Percentiles rank a stretch among this genome's conserved stretches.
Conservation (phyloP, 2,797 vertebrate species). For the Alauda arvensis region DNA sequence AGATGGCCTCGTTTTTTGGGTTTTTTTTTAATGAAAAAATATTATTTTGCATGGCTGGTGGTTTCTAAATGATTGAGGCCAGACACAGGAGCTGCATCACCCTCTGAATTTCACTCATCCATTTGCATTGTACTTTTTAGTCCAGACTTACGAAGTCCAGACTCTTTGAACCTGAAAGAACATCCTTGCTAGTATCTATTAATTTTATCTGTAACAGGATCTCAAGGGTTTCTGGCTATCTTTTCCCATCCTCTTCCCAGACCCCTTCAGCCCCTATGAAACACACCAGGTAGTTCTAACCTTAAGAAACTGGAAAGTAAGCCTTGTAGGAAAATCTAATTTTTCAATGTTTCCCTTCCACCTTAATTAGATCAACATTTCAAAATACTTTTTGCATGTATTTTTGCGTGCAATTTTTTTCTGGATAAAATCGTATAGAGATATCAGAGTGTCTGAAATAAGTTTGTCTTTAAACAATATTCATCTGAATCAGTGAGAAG, state of each 20-base stretch:
- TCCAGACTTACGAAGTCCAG: not conserved
- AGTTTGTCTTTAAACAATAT: not conserved
- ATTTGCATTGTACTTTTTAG: not conserved
- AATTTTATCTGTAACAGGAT: not conserved
- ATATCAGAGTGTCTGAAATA: not conserved
- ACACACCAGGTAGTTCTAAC: not conserved
- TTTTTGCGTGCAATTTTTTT: not conserved
- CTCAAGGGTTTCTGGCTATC: not conserved
- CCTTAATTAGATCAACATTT: not conserved
- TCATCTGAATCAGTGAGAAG: not conserved
- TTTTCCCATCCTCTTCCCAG: not conserved
- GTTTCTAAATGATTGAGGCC: not conserved
- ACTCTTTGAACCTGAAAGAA: not conserved
- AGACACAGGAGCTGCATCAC: not conserved
- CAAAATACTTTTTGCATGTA: not conserved
- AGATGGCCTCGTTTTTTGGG: not conserved
- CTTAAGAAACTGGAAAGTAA: not conserved
- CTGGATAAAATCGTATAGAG: not conserved
- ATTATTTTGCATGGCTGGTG: rapidly evolving
- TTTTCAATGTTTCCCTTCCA: not conserved
- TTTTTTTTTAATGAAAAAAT: not conserved
- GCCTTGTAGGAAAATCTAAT: rapidly evolving
- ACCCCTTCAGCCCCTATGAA: not conserved
- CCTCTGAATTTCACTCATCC: not conserved
- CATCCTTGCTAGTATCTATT: not conserved